These are phyloP conservation scores for Hermaeophaga mercurialis DNA, from an alignment of 2,888 invertebrate species.

Conservation along the genomic window DNA sequence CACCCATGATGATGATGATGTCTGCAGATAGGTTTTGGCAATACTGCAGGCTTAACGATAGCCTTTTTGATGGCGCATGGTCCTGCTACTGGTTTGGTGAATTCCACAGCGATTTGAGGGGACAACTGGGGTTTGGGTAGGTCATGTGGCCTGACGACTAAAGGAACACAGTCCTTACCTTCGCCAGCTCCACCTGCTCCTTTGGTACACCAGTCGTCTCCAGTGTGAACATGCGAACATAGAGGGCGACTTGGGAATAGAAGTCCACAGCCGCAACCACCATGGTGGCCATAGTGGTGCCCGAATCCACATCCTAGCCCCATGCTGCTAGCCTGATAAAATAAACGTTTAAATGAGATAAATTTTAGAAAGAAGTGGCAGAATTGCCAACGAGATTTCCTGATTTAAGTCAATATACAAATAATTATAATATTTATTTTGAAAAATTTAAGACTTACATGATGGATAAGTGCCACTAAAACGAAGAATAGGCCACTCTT, in stretches of 20 bases:
- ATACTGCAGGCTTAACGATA: conserved; percentile 52
- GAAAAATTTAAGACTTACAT: conserved; percentile 33
- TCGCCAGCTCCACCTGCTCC: conserved; percentile 3
- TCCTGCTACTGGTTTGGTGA: conserved; percentile 43
- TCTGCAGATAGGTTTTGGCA: conserved; percentile 49
- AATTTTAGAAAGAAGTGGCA: too few relatives aligned
- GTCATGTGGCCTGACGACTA: conserved; percentile 50
- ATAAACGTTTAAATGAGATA: background rate
- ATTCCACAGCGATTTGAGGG: conserved; percentile 31
- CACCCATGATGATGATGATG: conserved; percentile 27
- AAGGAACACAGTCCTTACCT: conserved; percentile 36
- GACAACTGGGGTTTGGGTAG: conserved; percentile 41
- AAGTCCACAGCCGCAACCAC: conserved; percentile 11
- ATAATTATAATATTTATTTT: background rate
- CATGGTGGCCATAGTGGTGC: background rate
- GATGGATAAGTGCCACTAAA: conserved; percentile 26
- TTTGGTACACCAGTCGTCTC: conserved; percentile 14
- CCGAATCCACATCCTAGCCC: conserved; percentile 10
- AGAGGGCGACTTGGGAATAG: conserved; percentile 6
- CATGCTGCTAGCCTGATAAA: conserved; percentile 7
- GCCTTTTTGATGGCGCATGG: conserved; percentile 49
- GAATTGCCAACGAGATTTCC: too few relatives aligned
- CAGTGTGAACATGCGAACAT: background rate
- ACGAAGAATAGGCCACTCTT: conserved; percentile 30
- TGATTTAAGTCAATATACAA: too few relatives aligned